Base-by-base conservation (phyloP, 1,140 invertebrate genomes). In the Cyrtorhinus lividipennis region DNA sequence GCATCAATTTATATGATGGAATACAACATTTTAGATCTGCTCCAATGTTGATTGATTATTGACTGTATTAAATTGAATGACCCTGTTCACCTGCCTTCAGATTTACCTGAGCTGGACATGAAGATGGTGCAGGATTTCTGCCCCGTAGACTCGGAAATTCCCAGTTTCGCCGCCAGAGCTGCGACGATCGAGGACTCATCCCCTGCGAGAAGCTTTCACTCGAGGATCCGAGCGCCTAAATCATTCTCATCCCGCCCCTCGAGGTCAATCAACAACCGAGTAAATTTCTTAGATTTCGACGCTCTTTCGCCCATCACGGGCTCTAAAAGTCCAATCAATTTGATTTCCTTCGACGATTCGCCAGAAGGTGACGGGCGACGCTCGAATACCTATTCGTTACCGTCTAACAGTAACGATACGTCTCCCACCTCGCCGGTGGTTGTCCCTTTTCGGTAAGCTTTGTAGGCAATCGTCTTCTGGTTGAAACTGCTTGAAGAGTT, bases 241-340 rank as follows among this genome's bases (percentile, higher is more conserved):
- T 53, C 48, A 20, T 13, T 10, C 8, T 8, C 30, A 15, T 15
- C 20, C 10, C 20, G 10, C 5, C 3, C 8, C 48, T 53, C 48
- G 48, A 53, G 48, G 48, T 53, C 48, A 53, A 10, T 53, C 20
- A 53, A 53, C 48, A 53, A 53, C 20, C 48, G 48, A 5, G 48
- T 53, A 22, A 15, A 12, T 15, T 53, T 53, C 20, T 53, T 53
- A 5, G 20, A 20, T 20, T 10, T 13, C 48, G 48, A 53, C 5
- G 18, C 15, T 5, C 48, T 53, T 20, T 5, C 10, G 8, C 48
- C 48, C 5, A 12, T 53, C 48, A 15, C 48, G 10, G 12, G 48
- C 5, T 13, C 5, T 20, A 53, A 53, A 20, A 53, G 48, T 20
- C 48, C 48, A 3, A 5, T 53, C 10, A 53, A 53, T 20, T 20